Evolutionary conservation across 1,140 invertebrate species (phyloP).

Genomic region (Heliconius congener): DNA sequence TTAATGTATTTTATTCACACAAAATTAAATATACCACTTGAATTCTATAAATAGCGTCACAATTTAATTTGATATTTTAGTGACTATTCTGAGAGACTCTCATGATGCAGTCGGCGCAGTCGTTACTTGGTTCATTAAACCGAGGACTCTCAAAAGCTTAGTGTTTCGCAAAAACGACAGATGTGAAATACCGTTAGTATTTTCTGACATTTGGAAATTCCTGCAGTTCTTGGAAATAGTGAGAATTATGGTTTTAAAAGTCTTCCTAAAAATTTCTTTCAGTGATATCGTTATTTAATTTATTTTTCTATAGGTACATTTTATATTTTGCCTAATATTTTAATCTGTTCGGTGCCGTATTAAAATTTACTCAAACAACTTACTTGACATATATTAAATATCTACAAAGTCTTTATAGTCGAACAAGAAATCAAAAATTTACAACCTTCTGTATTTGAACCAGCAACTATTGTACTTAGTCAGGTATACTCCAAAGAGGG

Average conservation of each 20-base stretch:
- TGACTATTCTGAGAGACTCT: constrained; percentile 24
- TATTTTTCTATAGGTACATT: too few species aligned
- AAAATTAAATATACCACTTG: background rate
- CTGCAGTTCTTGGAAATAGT: background rate
- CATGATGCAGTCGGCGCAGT: constrained; percentile 47
- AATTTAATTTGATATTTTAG: constrained; percentile 24
- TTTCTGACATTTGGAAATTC: background rate
- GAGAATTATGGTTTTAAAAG: background rate
- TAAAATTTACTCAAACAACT: too few species aligned
- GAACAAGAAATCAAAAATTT: too few species aligned
- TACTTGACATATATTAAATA: too few species aligned
- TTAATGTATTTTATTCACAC: background rate
- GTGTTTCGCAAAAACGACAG: constrained; percentile 16
- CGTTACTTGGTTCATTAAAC: constrained; percentile 71
- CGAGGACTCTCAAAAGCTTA: constrained; percentile 47
- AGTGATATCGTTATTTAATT: too few species aligned
- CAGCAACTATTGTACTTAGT: too few species aligned
- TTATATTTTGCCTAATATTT: too few species aligned
- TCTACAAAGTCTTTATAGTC: too few species aligned
- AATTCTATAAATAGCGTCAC: background rate
- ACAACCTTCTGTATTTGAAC: too few species aligned
- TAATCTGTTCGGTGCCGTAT: too few species aligned
- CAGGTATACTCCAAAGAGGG: too few species aligned
- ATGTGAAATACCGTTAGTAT: constrained; percentile 9
- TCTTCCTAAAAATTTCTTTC: background rate